A percentile compares a stretch with the other conserved stretches of the same genome.
phyloP scores from a whole-genome alignment of 2,113 vertebrate genomes.

The Perca schrenkii region DNA sequence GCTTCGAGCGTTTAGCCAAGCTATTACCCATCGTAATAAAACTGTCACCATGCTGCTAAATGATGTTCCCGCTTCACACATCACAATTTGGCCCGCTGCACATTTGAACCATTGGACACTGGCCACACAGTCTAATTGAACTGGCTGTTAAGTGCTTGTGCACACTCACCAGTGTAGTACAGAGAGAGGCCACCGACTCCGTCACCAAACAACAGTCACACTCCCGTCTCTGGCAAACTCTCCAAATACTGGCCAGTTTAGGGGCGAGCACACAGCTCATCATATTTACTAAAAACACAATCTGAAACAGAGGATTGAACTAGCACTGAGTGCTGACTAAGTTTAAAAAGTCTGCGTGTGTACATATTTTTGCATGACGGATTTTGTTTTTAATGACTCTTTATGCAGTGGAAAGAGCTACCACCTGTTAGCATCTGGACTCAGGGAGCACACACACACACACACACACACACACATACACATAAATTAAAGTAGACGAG shows the following conservation, averaged over 20 bases:
- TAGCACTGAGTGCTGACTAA: conserved; percentile 10
- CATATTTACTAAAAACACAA: conserved; percentile 30
- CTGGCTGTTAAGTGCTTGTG: conserved; percentile 15
- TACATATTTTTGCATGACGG: conserved; percentile 20
- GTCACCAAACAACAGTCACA: conserved; percentile 34
- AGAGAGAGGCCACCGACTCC: conserved; percentile 1
- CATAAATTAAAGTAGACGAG: not conserved
- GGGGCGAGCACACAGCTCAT: conserved; percentile 27
- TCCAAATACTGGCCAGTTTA: conserved; percentile 41
- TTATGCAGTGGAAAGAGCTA: conserved; percentile 10
- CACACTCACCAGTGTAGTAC: not conserved
- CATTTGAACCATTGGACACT: conserved; percentile 44
- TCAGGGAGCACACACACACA: not conserved
- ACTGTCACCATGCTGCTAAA: conserved; percentile 61
- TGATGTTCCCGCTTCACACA: conserved; percentile 62
- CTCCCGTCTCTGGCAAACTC: not conserved
- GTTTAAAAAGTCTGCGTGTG: conserved; percentile 12
- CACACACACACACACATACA: conserved; percentile 6
- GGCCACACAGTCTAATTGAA: conserved; percentile 66
- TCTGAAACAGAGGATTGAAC: conserved; percentile 14
- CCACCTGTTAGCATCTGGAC: conserved; percentile 1
- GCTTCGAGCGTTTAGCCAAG: conserved; percentile 50
- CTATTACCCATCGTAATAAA: conserved; percentile 69
- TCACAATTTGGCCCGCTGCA: conserved; percentile 48
- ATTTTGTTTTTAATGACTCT: conserved; percentile 19